Evolutionary conservation across 2,888 invertebrate genomes (phyloP), one percentile per base, ranked within the genome.

Genomic region (Eutolmus rufibarbis): DNA sequence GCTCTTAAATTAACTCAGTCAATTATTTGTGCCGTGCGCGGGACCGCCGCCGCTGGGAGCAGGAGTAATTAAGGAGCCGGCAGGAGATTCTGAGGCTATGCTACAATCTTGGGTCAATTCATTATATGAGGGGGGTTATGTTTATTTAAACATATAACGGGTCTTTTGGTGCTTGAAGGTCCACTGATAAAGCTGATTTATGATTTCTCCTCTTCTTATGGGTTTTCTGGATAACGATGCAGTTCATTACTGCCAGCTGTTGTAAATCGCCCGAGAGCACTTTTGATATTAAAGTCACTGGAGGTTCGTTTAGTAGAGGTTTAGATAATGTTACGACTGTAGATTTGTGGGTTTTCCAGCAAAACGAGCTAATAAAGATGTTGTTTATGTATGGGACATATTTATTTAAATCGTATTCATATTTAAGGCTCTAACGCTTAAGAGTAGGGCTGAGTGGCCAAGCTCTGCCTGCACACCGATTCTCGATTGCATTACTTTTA

Each of bases 1-100:
- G 66, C 57, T 84, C 66, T 66, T 84, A 84, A 84, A 84, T 84
- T 51, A 84, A 23, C 46, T 37, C 19, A 84, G 82, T 84, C 82
- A 84, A 66, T 84, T 84, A 66, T 84, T 84, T 14, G 31, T 66
- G 37, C 37, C n/a, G 66, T 28, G 66, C 66, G 23, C 66, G 66
- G 8, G 66, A 23, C 66, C 28, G 23, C 43, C 57, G 28, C 28
- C 28, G 28, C 28, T 2, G 12, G 66, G 14, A 28, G 28, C 9
- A 28, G 66, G 66, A 66, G 66, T 19, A 66, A 66, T 66, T 66
- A 66, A 66, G 66, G 66, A 66, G 28, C 66, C 23, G 66, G 28
- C 66, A 66, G 23, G 12, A 66, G 12, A 66, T 23, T 66, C 19
- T 46, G 23, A 23, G 66, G 12, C 66, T 66, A 14, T 56, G 19